Base-by-base conservation (phyloP, 1,140 invertebrate species). In the Druon quercuslanigerum region DNA sequence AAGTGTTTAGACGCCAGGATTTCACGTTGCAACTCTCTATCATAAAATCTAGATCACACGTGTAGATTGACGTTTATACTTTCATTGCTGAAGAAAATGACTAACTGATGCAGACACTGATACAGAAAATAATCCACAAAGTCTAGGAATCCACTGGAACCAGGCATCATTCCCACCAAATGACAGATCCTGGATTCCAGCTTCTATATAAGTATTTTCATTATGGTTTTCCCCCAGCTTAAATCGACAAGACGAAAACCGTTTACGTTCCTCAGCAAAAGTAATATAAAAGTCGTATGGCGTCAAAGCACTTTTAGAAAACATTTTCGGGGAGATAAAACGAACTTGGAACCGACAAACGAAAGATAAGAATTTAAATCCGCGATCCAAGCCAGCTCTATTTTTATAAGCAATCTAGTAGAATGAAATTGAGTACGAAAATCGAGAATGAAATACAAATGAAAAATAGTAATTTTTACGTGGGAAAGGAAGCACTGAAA, bases 1-100 rank as follows among this genome's bases (percentile, higher is more conserved):
- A 66, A 66, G 60, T 66, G 60, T 66, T 16, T 13, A 66, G 57
- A 25, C 57, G 57, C 25, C 57, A 66, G 40, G 57, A 60, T 66
- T 66, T 33, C 57, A 66, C 57, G 9, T 66, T 66, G 14, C 57
- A 57, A 57, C 56, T 57, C 56, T 57, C 56, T 25, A 25, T 25
- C 8, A 20, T 33, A 60, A 13, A 60, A 66, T 66, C 57, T 66
- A 66, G 25, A 66, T 46, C 60, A 66, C 25, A 40, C 13, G 25
- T 66, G 57, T 33, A 66, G 25, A 33, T 33, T 33, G 14, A 33
- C 5, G 25, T n/a, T 8, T 5, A 66, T 66, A 40, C 60, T 66
- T 66, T 66, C 60, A 66, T 66, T 66, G 60, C 60, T 40, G 14
- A 60, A 60, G 60, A 40, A n/a, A 66, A 40, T 60, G 33, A 33